Base-by-base conservation (phyloP, 2,113 vertebrate genomes). In the Girardinichthys multiradiatus region DNA sequence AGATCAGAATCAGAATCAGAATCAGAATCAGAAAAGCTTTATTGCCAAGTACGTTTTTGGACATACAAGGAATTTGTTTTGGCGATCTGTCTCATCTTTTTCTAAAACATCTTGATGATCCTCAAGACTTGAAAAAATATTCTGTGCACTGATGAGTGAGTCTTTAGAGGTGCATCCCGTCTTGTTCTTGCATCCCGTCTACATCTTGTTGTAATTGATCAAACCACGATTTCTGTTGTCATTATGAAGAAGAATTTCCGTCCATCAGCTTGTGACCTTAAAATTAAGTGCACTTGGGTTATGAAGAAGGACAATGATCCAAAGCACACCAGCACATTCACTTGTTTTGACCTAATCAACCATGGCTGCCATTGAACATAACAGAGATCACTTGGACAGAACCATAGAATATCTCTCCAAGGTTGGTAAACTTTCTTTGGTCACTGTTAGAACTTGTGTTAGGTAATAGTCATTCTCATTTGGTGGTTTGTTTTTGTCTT, bases 291-390 rank as follows among this genome's bases (percentile, higher is more conserved):
- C 7, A 24, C 24, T 11, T 24, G 48, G 7, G 2, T 13, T 13
- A 39, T 2, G 10, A 39, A 39, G 37, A 39, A 39, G 37, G 19
- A 24, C 48, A 54, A 54, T 11, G 9, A n/a, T 54, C 24, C 24
- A 24, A 10, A 54, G 48, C 6, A n/a, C 21, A 48, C 19, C 45
- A 48, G 19, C 17, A 54, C 24, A 8, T 54, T 8, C 48, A 3
- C 6, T 54, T 45, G 31, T 33, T 33, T 14, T 45, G 17, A 17
- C 17, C 17, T 45, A 14, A 45, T 45, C 42, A n/a, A 24, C 94
- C 62, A 80, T 95, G 81, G 94, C 94, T 0, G 72, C 81, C 12
- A 93, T 85, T 1, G 93, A 95, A 63, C 92, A 93, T 70, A 75
- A 86, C 33, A 80, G 71, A 67, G 91, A 90, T n/a, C 48, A 79